phyloP scores from a whole-genome alignment of 2,888 invertebrate genomes.

The Ptychoptera contaminata region DNA sequence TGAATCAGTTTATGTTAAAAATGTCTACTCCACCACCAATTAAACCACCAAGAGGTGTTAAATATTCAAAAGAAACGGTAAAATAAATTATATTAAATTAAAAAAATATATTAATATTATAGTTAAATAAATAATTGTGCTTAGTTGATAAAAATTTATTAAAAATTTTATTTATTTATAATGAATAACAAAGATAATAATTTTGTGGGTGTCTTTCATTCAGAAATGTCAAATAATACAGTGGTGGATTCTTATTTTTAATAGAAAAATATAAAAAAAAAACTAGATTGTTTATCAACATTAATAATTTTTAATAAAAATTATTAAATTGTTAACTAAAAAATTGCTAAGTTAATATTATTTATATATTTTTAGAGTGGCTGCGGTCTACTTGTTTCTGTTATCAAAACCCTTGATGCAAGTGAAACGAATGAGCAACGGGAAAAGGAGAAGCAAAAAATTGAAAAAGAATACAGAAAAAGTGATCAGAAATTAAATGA shows the following conservation, averaged over 20 bases:
- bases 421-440: conserved; percentile 88
- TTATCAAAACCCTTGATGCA: conserved; percentile 84
- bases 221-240: no score
- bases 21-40: conserved; percentile 59
- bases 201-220: no score
- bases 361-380: conserved; percentile 48
- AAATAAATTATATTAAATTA: conserved; percentile 14
- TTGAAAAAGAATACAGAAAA: conserved; percentile 84
- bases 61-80: conserved; percentile 75
- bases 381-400: conserved; percentile 70
- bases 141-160: no score
- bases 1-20: conserved; percentile 11
- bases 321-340: no score
- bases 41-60: conserved; percentile 74
- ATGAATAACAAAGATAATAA: no score
- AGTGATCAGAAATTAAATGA: conserved; percentile 82
- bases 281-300: no score
- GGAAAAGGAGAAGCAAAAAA: conserved; percentile 80
- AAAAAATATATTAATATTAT: not conserved
- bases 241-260: no score
- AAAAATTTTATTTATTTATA: no score
- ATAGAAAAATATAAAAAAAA: no score
- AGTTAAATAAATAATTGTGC: not conserved
- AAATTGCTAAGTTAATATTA: no score
- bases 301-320: no score